Conservation (phyloP, 2,888 invertebrate genomes). For the Latrodectus elegans region DNA sequence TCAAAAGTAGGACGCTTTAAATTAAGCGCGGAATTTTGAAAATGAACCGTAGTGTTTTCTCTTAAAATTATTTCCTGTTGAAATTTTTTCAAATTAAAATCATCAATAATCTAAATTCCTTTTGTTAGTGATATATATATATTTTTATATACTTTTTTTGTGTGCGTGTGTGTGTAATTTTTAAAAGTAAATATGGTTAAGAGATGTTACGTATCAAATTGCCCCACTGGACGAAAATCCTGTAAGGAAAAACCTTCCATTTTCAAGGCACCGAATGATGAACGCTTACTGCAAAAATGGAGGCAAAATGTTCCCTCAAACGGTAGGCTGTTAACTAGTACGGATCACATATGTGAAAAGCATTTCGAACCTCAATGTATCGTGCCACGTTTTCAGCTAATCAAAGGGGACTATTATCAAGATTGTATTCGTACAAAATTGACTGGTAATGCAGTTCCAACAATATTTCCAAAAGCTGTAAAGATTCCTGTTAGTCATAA, state of each 20-base stretch:
- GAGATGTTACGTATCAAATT: slow-evolving; percentile 33
- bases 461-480: slow-evolving; percentile 21
- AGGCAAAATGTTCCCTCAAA: slow-evolving; percentile 25
- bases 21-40: no score
- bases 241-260: slow-evolving; percentile 32
- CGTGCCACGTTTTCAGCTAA: slow-evolving; percentile 32
- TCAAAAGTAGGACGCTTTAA: no score
- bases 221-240: slow-evolving; percentile 27
- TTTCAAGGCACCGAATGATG: slow-evolving; percentile 47
- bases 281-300: slow-evolving; percentile 33
- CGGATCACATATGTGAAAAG: slow-evolving; percentile 39
- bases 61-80: no score
- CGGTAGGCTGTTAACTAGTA: background rate
- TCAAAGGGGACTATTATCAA: slow-evolving; percentile 10
- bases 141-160: no score
- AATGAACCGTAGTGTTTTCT: no score
- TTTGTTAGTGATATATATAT: no score
- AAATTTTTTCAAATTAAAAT: no score
- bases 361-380: slow-evolving; percentile 45
- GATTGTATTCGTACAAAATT: slow-evolving; percentile 36
- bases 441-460: slow-evolving; percentile 27
- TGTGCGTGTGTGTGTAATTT: no score
- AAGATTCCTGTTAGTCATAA: no score
- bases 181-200: slow-evolving; percentile 21
- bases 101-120: no score